Percentiles rank a stretch among this genome's conserved stretches.
phyloP scores from a whole-genome alignment of 2,797 vertebrate species.

The Micropoecilia bifurca region DNA sequence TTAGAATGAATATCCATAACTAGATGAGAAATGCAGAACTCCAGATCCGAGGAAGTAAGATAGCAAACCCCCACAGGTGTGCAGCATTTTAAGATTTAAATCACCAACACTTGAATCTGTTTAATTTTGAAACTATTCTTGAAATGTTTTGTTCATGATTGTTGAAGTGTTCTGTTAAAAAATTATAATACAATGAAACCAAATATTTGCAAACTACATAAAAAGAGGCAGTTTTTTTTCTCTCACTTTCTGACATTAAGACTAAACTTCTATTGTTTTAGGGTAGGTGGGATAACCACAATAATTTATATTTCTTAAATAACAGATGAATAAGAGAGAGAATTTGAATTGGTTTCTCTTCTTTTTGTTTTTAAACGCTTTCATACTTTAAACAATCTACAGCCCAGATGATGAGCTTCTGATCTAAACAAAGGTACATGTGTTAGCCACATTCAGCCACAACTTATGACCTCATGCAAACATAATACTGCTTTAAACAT shows the following conservation, averaged over 20 bases:
- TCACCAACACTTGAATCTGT: conserved; percentile 49
- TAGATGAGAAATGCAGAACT: conserved; percentile 42
- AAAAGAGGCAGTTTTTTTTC: background rate
- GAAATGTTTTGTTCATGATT: background rate
- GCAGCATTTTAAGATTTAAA: conserved; percentile 50
- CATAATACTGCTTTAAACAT: background rate
- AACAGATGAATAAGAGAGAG: background rate
- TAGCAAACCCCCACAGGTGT: conserved; percentile 29
- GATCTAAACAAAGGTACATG: too few species aligned
- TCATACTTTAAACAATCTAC: background rate
- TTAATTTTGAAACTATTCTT: background rate
- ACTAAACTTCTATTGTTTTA: background rate
- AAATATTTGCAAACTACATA: background rate
- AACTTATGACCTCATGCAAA: too few species aligned
- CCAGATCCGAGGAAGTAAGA: conserved; percentile 17
- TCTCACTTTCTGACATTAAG: background rate
- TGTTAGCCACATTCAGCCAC: too few species aligned
- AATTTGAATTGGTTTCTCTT: background rate
- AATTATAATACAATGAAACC: background rate
- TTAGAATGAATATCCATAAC: conserved; percentile 18
- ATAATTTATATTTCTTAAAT: background rate
- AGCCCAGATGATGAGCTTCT: too few species aligned
- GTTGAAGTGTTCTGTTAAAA: background rate
- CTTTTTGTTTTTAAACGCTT: background rate
- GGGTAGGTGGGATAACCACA: background rate